Percentiles rank a stretch among this genome's conserved stretches.
phyloP scores from a whole-genome alignment of 1,140 invertebrate genomes.

The Drosophila suzukii region DNA sequence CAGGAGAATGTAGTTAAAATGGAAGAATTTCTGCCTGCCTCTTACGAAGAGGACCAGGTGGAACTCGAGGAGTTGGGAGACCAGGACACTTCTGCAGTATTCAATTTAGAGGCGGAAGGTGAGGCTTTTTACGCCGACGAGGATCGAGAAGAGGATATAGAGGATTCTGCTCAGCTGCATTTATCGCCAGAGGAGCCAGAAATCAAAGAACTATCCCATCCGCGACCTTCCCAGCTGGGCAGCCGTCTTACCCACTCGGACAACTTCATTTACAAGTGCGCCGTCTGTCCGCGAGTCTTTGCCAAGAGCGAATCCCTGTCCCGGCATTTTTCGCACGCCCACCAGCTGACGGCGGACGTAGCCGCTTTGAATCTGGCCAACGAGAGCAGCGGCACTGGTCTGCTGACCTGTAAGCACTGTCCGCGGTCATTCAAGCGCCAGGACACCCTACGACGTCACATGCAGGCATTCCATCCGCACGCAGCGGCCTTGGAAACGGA shows the following conservation, averaged over 20 bases:
- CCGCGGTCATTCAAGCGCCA: constrained; percentile 85
- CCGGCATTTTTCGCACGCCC: constrained; percentile 48
- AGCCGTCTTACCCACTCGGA: constrained; percentile 36
- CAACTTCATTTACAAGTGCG: constrained; percentile 52
- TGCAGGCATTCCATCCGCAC: constrained; percentile 62
- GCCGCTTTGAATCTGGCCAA: constrained; percentile 71
- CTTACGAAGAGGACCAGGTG: background rate
- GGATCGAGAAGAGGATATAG: background rate
- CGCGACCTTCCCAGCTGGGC: constrained; percentile 44
- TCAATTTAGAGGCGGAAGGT: background rate
- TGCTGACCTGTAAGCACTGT: constrained; percentile 84
- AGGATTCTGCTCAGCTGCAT: background rate
- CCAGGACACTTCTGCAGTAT: background rate
- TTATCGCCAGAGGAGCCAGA: background rate
- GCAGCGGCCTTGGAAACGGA: constrained; percentile 2
- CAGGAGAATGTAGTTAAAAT: constrained; percentile 1
- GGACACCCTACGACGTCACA: constrained; percentile 80
- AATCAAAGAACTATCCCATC: background rate
- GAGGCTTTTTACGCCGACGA: background rate
- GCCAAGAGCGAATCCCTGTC: constrained; percentile 60
- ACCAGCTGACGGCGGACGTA: constrained; percentile 49
- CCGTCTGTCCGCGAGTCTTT: constrained; percentile 58
- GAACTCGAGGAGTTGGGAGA: background rate
- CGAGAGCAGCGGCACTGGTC: constrained; percentile 79
- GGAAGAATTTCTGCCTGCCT: background rate